phyloP scores from a whole-genome alignment of 1,140 invertebrate genomes.

The Galleria mellonella region DNA sequence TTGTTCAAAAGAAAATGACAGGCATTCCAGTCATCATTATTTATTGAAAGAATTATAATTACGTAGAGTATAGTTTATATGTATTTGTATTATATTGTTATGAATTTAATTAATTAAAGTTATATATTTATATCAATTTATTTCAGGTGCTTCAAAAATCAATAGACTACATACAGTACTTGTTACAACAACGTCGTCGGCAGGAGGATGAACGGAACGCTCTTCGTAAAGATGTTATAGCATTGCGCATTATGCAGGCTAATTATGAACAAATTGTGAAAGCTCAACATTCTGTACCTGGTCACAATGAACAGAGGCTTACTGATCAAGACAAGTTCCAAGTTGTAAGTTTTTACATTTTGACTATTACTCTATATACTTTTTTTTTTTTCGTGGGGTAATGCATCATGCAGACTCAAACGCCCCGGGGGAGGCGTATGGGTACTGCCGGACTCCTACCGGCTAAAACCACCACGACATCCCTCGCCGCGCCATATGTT shows the following conservation, averaged over 20 bases:
- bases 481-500: too few relatives aligned
- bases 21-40: too few relatives aligned
- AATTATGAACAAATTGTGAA: constrained; percentile 98
- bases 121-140: neutral
- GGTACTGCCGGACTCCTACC: too few relatives aligned
- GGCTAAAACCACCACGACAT: too few relatives aligned
- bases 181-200: constrained; percentile 93
- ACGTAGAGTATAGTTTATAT: too few relatives aligned
- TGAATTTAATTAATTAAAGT: neutral
- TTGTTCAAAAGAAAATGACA: too few relatives aligned
- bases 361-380: neutral
- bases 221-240: constrained; percentile 95
- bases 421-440: too few relatives aligned
- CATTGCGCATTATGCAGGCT: constrained; percentile 92
- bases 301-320: constrained; percentile 88
- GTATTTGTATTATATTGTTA: too few relatives aligned
- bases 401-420: too few relatives aligned
- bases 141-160: constrained; percentile 88
- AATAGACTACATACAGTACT: constrained; percentile 92
- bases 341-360: constrained; percentile 80
- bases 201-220: constrained; percentile 94
- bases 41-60: too few relatives aligned
- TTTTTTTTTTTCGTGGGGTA: constrained; percentile 26
- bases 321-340: constrained; percentile 97
- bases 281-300: constrained; percentile 94